Evolutionary conservation across 1,140 invertebrate genomes (phyloP), one percentile per base, ranked within the genome.

Genomic region (Drosophila subpulchrella): DNA sequence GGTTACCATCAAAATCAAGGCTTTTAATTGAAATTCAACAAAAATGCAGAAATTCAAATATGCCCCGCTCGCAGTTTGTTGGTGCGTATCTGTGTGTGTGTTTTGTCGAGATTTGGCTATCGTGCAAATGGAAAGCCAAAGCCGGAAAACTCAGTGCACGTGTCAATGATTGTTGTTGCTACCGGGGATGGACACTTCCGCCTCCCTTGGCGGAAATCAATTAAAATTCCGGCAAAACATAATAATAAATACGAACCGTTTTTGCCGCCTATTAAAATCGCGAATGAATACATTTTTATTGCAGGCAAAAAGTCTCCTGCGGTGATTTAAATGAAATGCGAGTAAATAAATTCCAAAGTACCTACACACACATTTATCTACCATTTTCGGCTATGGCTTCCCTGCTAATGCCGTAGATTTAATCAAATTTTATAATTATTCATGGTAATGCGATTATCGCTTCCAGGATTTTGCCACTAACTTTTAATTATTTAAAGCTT

Each of bases 21-120:
- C 68, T 89, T 89, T 89, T 89, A 89, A 89, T 89, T 89, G 80
- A 89, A 89, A 89, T 84, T 83, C 80, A 88, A 81, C 77, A 89
- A 81, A 76, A 89, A 81, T 77, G 75, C 63, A 55, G 67, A 81
- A 84, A 81, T 70, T 70, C 72, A 75, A 72, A 71, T 72, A 58
- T 72, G 50, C 65, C 20, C 24, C 55, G 54, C 10, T 24, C 42
- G 17, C 10, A 5, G 7, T 55, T 20, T 72, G 47, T 30, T 30
- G 11, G 34, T 71, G 50, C 48, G 47, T 71, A 20, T 32, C 38
- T 77, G 15, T 60, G 30, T 50, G 60, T 30, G 30, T 27, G 30
- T 1, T 50, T 67, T 51, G 55, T n/a, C 4, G 36, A 70, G 65
- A 71, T 71, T 70, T 71, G 55, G 20, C 30, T 67, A 27, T 59